These are phyloP conservation scores for Holacanthella duospinosa DNA, from an alignment of 2,888 invertebrate genomes.

Conservation along the genomic window DNA sequence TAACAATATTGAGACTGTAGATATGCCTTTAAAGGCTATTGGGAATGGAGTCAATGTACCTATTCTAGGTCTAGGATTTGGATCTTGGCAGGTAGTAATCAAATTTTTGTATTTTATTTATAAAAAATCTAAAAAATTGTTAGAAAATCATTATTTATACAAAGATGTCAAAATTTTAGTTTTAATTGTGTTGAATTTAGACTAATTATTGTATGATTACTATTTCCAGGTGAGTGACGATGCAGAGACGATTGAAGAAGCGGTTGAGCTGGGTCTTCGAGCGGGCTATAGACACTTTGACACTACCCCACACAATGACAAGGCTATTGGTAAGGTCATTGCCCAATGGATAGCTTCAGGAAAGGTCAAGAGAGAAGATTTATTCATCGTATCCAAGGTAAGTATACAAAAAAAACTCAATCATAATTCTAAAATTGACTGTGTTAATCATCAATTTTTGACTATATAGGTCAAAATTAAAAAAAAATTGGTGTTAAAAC, in stretches of 20 bases:
- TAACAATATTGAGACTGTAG: no score
- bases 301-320: constrained; percentile 40
- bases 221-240: constrained; percentile 10
- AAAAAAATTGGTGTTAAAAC: no score
- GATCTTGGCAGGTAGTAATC: constrained; percentile 62
- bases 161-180: not conserved
- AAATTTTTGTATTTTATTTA: constrained; percentile 1
- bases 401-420: no score
- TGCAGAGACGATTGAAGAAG: constrained; percentile 17
- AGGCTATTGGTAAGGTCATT: constrained; percentile 40
- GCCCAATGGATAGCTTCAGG: constrained; percentile 38
- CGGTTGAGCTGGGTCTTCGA: constrained; percentile 37
- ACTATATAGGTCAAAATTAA: no score
- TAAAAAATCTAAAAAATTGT: not conserved
- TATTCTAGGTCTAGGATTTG: constrained; percentile 51
- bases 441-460: no score
- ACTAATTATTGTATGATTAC: no score
- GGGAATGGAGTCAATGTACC: constrained; percentile 51
- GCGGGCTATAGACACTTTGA: constrained; percentile 42
- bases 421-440: no score
- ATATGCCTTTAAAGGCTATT: not conserved
- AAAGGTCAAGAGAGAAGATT: constrained; percentile 40
- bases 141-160: not conserved
- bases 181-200: no score
- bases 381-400: constrained; percentile 42